Evolutionary conservation across 2,888 invertebrate genomes (phyloP).

Genomic region (Emesis russula): DNA sequence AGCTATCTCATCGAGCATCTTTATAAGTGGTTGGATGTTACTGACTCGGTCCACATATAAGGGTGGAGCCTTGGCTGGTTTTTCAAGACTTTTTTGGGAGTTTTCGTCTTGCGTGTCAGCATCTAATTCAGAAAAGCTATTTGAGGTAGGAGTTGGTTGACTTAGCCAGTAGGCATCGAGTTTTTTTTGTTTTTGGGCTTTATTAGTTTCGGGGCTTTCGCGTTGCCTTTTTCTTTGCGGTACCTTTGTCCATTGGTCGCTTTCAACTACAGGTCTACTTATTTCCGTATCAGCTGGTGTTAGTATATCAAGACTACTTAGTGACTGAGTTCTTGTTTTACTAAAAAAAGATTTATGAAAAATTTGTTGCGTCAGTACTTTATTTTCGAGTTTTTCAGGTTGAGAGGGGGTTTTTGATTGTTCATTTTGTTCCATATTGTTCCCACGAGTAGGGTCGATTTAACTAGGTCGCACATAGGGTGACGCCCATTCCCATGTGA

Average conservation of each 20-base stretch:
- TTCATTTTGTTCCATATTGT: neutral
- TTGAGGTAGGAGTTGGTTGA: slow-evolving; percentile 19
- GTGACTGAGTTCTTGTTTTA: slow-evolving; percentile 14
- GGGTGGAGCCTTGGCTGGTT: neutral
- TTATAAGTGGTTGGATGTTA: slow-evolving; percentile 14
- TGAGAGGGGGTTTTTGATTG: neutral
- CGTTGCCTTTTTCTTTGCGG: too few species aligned
- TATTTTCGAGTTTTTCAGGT: slow-evolving; percentile 8
- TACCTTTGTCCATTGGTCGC: too few species aligned
- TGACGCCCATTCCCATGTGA: slow-evolving; percentile 34
- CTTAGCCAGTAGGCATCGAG: slow-evolving; percentile 5
- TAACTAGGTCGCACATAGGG: neutral
- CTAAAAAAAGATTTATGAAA: slow-evolving; percentile 25
- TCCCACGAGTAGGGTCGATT: slow-evolving; percentile 10
- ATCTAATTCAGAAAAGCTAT: slow-evolving; percentile 5
- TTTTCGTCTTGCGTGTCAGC: neutral
- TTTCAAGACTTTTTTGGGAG: too few species aligned
- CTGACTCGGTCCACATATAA: neutral
- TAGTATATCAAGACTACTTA: neutral
- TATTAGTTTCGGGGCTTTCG: slow-evolving; percentile 1
- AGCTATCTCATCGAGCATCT: slow-evolving; percentile 5
- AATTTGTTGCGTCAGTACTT: slow-evolving; percentile 25
- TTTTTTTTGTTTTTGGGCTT: slow-evolving; percentile 11
- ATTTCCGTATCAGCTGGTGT: too few species aligned
- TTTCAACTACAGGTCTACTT: too few species aligned